Evolutionary conservation across 2,888 invertebrate species (phyloP).

Genomic region (Craniophora ligustri): DNA sequence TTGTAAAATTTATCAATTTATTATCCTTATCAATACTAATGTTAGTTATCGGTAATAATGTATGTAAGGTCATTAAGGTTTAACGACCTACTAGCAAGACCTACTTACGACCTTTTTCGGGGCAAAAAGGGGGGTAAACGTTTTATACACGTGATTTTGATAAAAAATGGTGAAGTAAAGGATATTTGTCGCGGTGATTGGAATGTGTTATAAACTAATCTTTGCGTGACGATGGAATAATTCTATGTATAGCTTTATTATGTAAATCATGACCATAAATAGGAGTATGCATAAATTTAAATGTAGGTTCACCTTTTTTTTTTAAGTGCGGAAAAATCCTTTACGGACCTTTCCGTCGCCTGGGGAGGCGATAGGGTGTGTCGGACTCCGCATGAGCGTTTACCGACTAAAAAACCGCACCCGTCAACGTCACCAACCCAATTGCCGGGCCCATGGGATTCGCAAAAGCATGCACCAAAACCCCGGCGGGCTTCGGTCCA

Average conservation of each 20-base stretch:
- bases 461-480: too few relatives aligned
- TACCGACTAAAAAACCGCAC: too few relatives aligned
- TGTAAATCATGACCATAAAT: too few relatives aligned
- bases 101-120: conserved; percentile 43
- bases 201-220: neutral
- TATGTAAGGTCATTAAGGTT: conserved; percentile 33
- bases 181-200: conserved; percentile 1
- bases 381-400: too few relatives aligned
- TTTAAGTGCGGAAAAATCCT: too few relatives aligned
- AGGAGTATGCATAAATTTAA: too few relatives aligned
- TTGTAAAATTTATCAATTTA: conserved; percentile 32
- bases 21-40: conserved; percentile 34
- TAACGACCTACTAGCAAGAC: conserved; percentile 44
- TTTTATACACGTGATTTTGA: conserved; percentile 34
- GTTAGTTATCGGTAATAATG: conserved; percentile 22
- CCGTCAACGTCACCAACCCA: too few relatives aligned
- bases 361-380: too few relatives aligned
- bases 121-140: conserved; percentile 15
- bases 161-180: conserved; percentile 7
- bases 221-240: neutral
- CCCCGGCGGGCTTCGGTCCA: too few relatives aligned
- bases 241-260: neutral
- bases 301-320: too few relatives aligned
- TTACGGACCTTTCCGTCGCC: too few relatives aligned
- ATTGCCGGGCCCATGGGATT: too few relatives aligned